Percentiles rank a stretch among this genome's conserved stretches.
These are phyloP conservation scores for Plagiodera versicolora DNA, from an alignment of 2,888 invertebrate genomes.

Conservation along the genomic window DNA sequence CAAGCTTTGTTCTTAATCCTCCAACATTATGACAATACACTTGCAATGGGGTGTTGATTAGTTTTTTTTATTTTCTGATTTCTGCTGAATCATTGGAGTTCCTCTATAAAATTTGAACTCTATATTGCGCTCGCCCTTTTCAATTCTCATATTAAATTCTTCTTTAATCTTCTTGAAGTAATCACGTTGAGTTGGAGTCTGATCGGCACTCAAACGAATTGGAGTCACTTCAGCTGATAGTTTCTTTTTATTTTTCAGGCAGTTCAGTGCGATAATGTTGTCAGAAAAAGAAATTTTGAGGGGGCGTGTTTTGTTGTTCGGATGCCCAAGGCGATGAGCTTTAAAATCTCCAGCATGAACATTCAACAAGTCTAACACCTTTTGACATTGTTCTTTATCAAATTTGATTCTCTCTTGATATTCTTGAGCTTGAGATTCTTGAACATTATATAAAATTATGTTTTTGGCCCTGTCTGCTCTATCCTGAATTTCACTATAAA, in stretches of 20 bases:
- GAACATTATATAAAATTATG: too few species aligned
- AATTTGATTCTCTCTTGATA: too few species aligned
- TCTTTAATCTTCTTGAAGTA: not conserved
- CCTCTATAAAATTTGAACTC: not conserved
- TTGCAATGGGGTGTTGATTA: slow-evolving; percentile 6
- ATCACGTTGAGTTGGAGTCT: not conserved
- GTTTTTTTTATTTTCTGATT: slow-evolving; percentile 4
- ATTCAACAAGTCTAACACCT: too few species aligned
- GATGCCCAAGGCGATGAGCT: too few species aligned
- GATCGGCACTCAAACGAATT: not conserved
- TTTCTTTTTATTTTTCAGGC: not conserved
- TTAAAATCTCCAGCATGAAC: too few species aligned
- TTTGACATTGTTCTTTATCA: too few species aligned
- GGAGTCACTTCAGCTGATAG: not conserved
- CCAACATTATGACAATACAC: slow-evolving; percentile 13
- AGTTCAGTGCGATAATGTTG: not conserved
- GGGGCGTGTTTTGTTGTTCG: not conserved
- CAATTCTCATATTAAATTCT: not conserved
- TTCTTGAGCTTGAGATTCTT: too few species aligned
- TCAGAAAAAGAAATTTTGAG: not conserved
- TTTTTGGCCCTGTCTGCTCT: too few species aligned
- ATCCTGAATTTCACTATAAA: too few species aligned
- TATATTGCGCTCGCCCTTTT: not conserved
- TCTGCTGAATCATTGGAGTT: not conserved
- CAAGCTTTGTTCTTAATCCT: slow-evolving; percentile 3